A percentile compares a stretch with the other conserved stretches of the same genome.
These are phyloP conservation scores for Drosophila dunni DNA, from an alignment of 1,140 invertebrate genomes.

Conservation along the genomic window DNA sequence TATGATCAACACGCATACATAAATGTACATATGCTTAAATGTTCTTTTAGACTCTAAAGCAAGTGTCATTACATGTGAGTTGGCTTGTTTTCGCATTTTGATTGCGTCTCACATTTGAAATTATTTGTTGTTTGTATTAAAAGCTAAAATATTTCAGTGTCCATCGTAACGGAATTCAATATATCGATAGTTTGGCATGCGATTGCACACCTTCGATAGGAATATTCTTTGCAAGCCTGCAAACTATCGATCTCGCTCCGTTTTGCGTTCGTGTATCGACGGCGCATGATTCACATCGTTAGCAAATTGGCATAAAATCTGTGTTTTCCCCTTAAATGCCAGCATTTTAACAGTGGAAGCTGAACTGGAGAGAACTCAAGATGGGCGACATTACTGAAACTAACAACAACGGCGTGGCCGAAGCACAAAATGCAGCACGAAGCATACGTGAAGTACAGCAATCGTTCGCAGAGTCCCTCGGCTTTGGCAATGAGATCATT, in stretches of 20 bases:
- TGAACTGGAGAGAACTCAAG: neutral
- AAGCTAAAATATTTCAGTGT: neutral
- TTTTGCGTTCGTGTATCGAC: neutral
- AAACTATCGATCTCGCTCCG: neutral
- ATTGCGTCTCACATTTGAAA: too few species aligned
- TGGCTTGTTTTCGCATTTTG: too few species aligned
- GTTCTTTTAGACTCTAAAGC: neutral
- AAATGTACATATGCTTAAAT: neutral
- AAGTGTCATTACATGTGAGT: too few species aligned
- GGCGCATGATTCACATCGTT: neutral
- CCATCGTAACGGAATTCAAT: neutral
- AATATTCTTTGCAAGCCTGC: neutral
- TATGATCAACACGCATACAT: conserved; percentile 4
- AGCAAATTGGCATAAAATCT: neutral
- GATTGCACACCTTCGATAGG: neutral
- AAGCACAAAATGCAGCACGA: neutral
- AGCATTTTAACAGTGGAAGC: neutral
- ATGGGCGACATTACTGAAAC: conserved; percentile 25
- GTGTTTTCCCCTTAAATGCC: conserved; percentile 11
- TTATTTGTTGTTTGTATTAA: neutral
- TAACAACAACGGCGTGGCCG: neutral
- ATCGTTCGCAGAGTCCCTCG: conserved; percentile 55
- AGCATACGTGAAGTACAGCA: conserved; percentile 61
- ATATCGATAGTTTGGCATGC: neutral
- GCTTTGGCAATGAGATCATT: conserved; percentile 52